Evolutionary conservation across 2,113 vertebrate species (phyloP).

Genomic region (Gobio gobio): DNA sequence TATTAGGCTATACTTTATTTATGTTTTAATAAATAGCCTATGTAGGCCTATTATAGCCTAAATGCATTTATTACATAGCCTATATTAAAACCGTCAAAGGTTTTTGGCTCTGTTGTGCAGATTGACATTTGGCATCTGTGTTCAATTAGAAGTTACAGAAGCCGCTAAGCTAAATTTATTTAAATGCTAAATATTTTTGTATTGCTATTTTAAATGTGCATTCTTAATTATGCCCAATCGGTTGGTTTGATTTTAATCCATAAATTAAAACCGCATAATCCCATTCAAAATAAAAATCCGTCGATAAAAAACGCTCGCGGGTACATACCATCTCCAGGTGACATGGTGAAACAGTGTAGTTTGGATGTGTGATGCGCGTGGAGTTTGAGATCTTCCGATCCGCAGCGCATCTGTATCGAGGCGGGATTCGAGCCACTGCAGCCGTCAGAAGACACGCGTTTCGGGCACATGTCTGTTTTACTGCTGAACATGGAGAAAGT

Average conservation of each 20-base stretch:
- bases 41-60: not conserved
- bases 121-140: conserved; percentile 54
- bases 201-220: not conserved
- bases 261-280: not conserved
- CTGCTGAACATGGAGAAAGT: conserved; percentile 73
- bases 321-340: conserved; percentile 67
- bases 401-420: conserved; percentile 55
- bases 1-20: not conserved
- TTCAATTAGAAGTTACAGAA: conserved; percentile 62
- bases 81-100: not conserved
- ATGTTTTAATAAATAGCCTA: not conserved
- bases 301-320: not conserved
- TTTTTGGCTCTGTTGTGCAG: not conserved
- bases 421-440: conserved; percentile 65
- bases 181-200: conserved; percentile 49
- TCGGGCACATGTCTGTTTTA: conserved; percentile 78
- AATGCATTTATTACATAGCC: not conserved
- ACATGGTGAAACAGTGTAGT: conserved; percentile 63
- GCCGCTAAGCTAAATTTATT: not conserved
- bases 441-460: conserved; percentile 65
- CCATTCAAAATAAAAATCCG: no score
- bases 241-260: not conserved
- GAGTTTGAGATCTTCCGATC: conserved; percentile 32
- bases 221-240: not conserved
- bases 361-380: conserved; percentile 65